Base-by-base conservation (phyloP, 2,113 vertebrate genomes). In the Rhinopithecus roxellana region DNA sequence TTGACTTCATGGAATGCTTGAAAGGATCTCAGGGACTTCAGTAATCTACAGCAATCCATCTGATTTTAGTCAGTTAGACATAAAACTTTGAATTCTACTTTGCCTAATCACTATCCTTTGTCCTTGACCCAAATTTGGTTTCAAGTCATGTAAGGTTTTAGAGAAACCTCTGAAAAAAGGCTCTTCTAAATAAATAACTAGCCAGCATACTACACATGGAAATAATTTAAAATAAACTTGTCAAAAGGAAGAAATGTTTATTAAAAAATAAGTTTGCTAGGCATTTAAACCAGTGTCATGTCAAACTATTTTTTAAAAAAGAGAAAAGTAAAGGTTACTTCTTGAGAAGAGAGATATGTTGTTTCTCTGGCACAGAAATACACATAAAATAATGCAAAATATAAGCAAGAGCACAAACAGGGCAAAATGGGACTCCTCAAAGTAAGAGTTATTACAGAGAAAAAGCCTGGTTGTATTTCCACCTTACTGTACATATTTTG, bases 231-330 rank as follows among this genome's bases (percentile, higher is more conserved):
- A 45, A 96, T n/a, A 55, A 79, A 50, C 9, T 38, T 35, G 27
- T 70, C 48, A 78, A 79, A 16, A 97, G 93, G 40, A 97, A 96
- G 95, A 74, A 78, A 55, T 23, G 12, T 43, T 27, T 85, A 59
- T 30, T 78, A 14, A 90, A 55, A 97, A 94, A 48, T 92, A 75
- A 88, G 2, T 67, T 95, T 7, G 7, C 3, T 16, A 18, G 13
- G 40, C 59, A 89, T 40, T 80, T 93, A 79, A 67, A 55, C 38
- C 20, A 95, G 12, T 14, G 64, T 69, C 78, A 32, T 57, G 22
- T 8, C 50, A 59, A 38, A 0, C 61, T 52, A 20, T 57, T 52
- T 52, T 92, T 8, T 90, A 17, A 77, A 77, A 83, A 7, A 1
- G 23, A 50, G 8, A 35, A 35, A 82, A 67, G 86, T 95, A 75